A percentile compares a stretch with the other conserved stretches of the same genome.
phyloP scores from a whole-genome alignment of 2,888 invertebrate genomes.

The Vanessa cardui region DNA sequence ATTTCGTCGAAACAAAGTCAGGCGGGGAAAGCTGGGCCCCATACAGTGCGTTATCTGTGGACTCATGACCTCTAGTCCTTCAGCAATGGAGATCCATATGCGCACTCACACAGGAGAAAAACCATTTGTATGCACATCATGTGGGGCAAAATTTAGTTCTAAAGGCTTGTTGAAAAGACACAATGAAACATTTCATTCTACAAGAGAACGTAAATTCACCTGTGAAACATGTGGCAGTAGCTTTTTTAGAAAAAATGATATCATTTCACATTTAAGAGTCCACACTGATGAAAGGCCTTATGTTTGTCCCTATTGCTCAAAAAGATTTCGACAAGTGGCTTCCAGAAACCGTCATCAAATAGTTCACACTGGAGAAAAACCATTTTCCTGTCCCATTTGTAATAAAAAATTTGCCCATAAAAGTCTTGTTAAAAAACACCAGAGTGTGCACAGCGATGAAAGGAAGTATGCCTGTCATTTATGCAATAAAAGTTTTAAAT shows the following conservation, averaged over 20 bases:
- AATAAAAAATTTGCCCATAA: constrained; percentile 65
- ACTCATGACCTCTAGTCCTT: constrained; percentile 55
- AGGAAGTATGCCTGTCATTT: constrained; percentile 80
- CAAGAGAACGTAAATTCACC: constrained; percentile 64
- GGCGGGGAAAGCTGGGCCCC: constrained; percentile 52
- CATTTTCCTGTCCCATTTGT: constrained; percentile 66
- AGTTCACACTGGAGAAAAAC: constrained; percentile 73
- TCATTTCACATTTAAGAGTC: constrained; percentile 68
- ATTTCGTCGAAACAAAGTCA: constrained; percentile 45
- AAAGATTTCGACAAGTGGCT: constrained; percentile 65
- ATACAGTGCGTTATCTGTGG: constrained; percentile 68
- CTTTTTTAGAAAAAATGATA: constrained; percentile 67
- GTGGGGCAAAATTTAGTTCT: constrained; percentile 58
- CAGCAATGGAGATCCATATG: constrained; percentile 68
- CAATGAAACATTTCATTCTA: constrained; percentile 56
- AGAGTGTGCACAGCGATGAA: constrained; percentile 72
- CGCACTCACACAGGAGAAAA: constrained; percentile 73
- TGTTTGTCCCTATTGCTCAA: constrained; percentile 63
- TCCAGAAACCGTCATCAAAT: constrained; percentile 71
- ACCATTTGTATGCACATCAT: constrained; percentile 62
- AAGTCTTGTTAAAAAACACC: constrained; percentile 64
- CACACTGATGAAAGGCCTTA: constrained; percentile 73
- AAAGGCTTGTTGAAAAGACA: constrained; percentile 69
- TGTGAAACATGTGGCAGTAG: constrained; percentile 75
- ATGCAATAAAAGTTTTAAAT: constrained; percentile 79